A percentile compares a stretch with the other conserved stretches of the same genome.
phyloP scores from a whole-genome alignment of 2,888 invertebrate genomes.

The Rhagonycha fulva region DNA sequence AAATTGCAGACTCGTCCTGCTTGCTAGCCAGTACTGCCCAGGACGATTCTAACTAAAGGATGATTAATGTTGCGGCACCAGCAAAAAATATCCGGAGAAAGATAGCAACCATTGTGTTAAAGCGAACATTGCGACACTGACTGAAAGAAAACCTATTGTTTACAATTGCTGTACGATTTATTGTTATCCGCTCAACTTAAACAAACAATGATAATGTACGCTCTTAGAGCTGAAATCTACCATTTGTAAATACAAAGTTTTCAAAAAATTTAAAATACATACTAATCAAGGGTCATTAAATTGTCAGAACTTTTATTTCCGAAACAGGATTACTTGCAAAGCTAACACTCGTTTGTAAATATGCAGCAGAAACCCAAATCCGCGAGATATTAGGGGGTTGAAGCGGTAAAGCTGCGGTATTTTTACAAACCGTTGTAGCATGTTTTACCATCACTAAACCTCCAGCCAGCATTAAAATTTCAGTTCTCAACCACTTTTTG shows the following conservation, averaged over 20 bases:
- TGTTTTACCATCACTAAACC: slow-evolving; percentile 22
- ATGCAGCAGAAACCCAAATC: slow-evolving; percentile 15
- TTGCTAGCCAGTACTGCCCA: slow-evolving; percentile 14
- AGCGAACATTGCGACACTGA: slow-evolving; percentile 27
- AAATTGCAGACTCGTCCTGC: slow-evolving; percentile 29
- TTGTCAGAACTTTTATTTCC: not conserved
- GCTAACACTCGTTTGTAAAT: slow-evolving; percentile 13
- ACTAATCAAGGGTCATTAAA: slow-evolving; percentile 1
- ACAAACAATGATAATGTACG: slow-evolving; percentile 18
- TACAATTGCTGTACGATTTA: slow-evolving; percentile 24
- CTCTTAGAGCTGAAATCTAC: not conserved
- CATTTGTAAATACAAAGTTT: not conserved
- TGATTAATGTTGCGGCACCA: slow-evolving; percentile 35
- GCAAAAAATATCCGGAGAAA: slow-evolving; percentile 32
- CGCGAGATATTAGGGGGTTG: slow-evolving; percentile 17
- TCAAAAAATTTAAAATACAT: not conserved
- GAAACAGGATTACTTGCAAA: not conserved
- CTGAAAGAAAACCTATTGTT: slow-evolving; percentile 27
- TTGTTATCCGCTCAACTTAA: slow-evolving; percentile 20
- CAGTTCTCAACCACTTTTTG: slow-evolving; percentile 19
- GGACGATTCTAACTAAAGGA: slow-evolving; percentile 29
- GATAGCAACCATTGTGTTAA: slow-evolving; percentile 31
- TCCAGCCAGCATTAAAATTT: slow-evolving; percentile 30
- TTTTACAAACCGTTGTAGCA: slow-evolving; percentile 29
- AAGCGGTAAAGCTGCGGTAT: slow-evolving; percentile 28